Percentiles rank a stretch among this genome's conserved stretches.
Conservation (phyloP, 2,888 invertebrate species). For the Lithosia quadra region DNA sequence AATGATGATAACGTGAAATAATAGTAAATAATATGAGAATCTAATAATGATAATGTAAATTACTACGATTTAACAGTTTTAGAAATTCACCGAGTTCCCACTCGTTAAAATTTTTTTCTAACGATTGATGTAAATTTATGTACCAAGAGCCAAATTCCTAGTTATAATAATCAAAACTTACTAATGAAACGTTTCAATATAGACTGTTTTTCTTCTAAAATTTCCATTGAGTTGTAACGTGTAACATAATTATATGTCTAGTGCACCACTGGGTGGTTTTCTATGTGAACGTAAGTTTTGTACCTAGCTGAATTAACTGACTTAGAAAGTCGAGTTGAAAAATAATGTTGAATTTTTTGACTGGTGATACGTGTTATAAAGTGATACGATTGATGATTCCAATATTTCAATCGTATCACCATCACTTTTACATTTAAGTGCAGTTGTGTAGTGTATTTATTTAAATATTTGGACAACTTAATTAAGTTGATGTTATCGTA, state of each 20-base stretch:
- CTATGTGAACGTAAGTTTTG: constrained; percentile 45
- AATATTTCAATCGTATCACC: not conserved
- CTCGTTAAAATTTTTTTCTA: not conserved
- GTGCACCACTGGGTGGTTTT: constrained; percentile 45
- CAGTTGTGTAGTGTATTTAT: not conserved
- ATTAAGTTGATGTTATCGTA: not conserved
- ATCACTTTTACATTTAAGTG: not conserved
- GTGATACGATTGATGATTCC: not conserved
- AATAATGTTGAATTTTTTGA: constrained; percentile 28
- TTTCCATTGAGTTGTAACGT: constrained; percentile 43
- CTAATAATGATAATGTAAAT: not conserved
- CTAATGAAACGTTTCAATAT: constrained; percentile 47
- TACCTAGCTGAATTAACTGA: constrained; percentile 35
- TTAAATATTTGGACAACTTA: not conserved
- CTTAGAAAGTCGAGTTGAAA: constrained; percentile 18
- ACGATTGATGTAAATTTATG: not conserved
- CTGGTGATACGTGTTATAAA: not conserved
- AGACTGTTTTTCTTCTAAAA: constrained; percentile 49
- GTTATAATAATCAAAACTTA: constrained; percentile 30
- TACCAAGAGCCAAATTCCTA: constrained; percentile 43
- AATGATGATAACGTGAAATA: not conserved
- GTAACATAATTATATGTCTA: constrained; percentile 36
- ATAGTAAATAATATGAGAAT: not conserved
- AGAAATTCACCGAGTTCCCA: not conserved
- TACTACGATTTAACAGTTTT: not conserved